These are phyloP conservation scores for Caenorhabditis sinica DNA, from an alignment of 2,888 invertebrate genomes.

Conservation along the genomic window DNA sequence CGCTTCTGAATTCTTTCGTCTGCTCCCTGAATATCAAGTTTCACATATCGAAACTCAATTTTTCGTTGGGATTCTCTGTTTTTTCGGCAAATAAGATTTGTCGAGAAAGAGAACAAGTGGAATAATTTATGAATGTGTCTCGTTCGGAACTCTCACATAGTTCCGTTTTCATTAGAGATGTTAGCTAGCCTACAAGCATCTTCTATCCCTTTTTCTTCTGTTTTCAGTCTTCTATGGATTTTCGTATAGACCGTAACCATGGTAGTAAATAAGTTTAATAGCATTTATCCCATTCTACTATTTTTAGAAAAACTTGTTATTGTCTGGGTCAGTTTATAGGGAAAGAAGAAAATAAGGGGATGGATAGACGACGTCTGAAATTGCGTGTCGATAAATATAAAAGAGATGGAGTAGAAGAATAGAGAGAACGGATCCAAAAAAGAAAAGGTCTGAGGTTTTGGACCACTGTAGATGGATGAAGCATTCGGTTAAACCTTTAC, in stretches of 20 bases:
- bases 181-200: neutral
- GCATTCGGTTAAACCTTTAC: too few relatives aligned
- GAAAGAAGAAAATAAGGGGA: neutral
- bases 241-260: neutral
- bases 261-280: neutral
- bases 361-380: slow-evolving; percentile 9
- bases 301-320: slow-evolving; percentile 7
- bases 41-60: neutral
- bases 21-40: neutral
- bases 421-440: neutral
- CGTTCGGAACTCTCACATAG: slow-evolving; percentile 7
- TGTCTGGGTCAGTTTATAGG: neutral
- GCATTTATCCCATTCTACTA: neutral
- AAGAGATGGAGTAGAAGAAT: neutral
- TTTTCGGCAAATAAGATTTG: neutral
- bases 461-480: too few relatives aligned
- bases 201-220: neutral
- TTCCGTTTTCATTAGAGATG: neutral
- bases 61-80: slow-evolving; percentile 1
- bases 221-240: neutral
- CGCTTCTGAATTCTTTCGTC: neutral
- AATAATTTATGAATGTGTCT: slow-evolving; percentile 36
- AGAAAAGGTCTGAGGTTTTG: too few relatives aligned
- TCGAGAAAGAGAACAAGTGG: neutral
- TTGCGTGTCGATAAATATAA: slow-evolving; percentile 22